phyloP scores from a whole-genome alignment of 2,888 invertebrate species.

The Agrochola litura region DNA sequence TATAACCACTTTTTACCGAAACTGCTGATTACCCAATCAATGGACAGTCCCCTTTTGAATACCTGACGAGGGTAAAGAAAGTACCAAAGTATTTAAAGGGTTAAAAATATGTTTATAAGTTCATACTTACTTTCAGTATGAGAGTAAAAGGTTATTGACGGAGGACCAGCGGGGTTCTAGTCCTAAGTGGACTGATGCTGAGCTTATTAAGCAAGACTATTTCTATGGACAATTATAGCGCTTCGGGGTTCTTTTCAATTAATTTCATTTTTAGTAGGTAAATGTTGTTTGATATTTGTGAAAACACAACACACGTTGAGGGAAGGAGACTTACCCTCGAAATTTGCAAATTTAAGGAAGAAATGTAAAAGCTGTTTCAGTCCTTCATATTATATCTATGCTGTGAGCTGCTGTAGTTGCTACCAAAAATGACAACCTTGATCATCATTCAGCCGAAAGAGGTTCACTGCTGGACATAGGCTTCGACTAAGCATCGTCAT shows the following conservation, averaged over 20 bases:
- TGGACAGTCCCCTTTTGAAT: constrained; percentile 16
- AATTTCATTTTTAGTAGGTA: not conserved
- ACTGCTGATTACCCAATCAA: constrained; percentile 21
- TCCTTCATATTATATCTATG: not conserved
- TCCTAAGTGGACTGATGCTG: constrained; percentile 49
- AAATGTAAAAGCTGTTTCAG: not conserved
- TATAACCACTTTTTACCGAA: not conserved
- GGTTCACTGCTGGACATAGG: not conserved
- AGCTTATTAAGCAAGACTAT: constrained; percentile 22
- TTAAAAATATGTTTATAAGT: not conserved
- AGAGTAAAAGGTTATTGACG: constrained; percentile 32
- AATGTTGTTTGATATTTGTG: not conserved
- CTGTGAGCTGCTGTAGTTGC: not conserved
- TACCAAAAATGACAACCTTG: not conserved
- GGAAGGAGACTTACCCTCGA: not conserved
- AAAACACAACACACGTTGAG: too few species aligned
- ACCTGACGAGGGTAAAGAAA: not conserved
- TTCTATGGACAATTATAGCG: constrained; percentile 19
- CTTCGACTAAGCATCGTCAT: too few species aligned
- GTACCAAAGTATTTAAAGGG: not conserved
- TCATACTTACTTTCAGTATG: not conserved
- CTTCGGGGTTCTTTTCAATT: not conserved
- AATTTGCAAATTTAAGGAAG: not conserved
- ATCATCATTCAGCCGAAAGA: not conserved
- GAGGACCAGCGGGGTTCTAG: constrained; percentile 42